Evolutionary conservation across 2,888 invertebrate species (phyloP).

Genomic region (Plebejus melissa): DNA sequence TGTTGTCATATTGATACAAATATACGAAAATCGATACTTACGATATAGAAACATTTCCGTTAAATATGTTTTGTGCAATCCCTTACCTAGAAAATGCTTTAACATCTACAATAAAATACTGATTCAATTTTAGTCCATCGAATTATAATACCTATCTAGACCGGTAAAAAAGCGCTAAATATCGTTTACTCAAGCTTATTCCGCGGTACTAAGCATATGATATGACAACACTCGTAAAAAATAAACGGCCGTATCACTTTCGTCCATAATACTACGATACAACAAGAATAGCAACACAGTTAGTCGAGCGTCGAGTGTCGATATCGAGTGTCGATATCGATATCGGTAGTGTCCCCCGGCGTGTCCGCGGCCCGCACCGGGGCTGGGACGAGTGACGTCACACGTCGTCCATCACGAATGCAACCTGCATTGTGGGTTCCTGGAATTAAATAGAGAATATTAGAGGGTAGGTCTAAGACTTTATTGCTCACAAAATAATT

Average conservation of each 20-base stretch:
- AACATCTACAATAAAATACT: constrained; percentile 59
- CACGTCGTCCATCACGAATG: constrained; percentile 76
- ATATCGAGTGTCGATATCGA: background rate
- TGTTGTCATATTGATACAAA: constrained; percentile 52
- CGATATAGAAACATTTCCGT: constrained; percentile 49
- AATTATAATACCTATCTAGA: constrained; percentile 32
- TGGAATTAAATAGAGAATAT: constrained; percentile 36
- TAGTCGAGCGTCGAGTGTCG: constrained; percentile 1
- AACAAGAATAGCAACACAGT: constrained; percentile 52
- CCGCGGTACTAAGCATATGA: constrained; percentile 54
- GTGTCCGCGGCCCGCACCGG: constrained; percentile 33
- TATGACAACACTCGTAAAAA: constrained; percentile 59
- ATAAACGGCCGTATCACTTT: constrained; percentile 40
- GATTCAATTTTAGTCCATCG: constrained; percentile 45
- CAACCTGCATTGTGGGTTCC: constrained; percentile 75
- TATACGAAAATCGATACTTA: constrained; percentile 55
- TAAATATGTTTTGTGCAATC: constrained; percentile 69
- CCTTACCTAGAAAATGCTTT: constrained; percentile 54
- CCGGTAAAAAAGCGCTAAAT: constrained; percentile 42
- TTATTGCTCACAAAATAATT: too few species aligned
- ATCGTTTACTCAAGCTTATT: constrained; percentile 51
- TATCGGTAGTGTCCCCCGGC: background rate
- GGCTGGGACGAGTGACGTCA: constrained; percentile 50
- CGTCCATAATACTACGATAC: constrained; percentile 48
- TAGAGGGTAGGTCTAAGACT: too few species aligned